Evolutionary conservation across 1,140 invertebrate species (phyloP).

Genomic region (Heliconius himera): DNA sequence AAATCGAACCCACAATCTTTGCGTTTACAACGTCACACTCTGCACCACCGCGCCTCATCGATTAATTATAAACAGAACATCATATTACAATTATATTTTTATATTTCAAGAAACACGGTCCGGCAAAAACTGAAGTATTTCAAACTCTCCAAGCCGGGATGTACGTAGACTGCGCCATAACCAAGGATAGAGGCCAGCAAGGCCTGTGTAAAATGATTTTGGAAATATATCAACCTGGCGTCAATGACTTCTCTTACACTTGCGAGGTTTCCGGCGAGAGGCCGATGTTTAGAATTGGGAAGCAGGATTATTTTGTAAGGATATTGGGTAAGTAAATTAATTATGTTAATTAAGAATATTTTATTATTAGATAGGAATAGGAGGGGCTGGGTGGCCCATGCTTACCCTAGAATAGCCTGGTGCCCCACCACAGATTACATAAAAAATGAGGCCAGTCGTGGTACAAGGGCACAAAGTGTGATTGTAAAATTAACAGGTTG

Average conservation of each 20-base stretch:
- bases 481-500: too few species aligned
- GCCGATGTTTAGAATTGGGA: constrained; percentile 57
- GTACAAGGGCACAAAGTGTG: too few species aligned
- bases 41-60: too few species aligned
- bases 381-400: too few species aligned
- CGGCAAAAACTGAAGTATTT: constrained; percentile 39
- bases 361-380: too few species aligned
- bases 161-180: constrained; percentile 48
- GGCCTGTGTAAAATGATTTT: constrained; percentile 51
- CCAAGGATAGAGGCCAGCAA: constrained; percentile 35
- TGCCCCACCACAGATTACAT: too few species aligned
- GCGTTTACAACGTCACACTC: too few species aligned
- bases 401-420: too few species aligned
- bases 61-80: too few species aligned
- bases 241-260: constrained; percentile 45
- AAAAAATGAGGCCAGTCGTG: too few species aligned
- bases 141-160: constrained; percentile 41
- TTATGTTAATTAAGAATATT: background rate
- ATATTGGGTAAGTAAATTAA: constrained; percentile 47
- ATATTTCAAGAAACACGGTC: constrained; percentile 48
- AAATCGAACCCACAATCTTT: too few species aligned
- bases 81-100: background rate
- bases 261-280: constrained; percentile 69
- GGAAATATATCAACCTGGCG: constrained; percentile 49
- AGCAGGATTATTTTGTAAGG: constrained; percentile 46